phyloP scores from a whole-genome alignment of 2,888 invertebrate genomes.

The Hedychridium roseum region DNA sequence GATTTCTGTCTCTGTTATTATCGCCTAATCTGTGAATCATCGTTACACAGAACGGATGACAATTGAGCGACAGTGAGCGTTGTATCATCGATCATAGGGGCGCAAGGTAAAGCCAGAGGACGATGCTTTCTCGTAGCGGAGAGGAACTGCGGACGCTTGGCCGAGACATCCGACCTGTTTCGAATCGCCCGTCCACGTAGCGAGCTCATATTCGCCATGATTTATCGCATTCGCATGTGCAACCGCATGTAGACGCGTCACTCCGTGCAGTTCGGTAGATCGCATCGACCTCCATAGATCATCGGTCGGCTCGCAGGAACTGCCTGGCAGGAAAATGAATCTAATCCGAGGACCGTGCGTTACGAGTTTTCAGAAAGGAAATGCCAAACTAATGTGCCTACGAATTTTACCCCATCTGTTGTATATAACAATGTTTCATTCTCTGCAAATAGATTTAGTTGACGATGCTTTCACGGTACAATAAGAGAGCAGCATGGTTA shows the following conservation, averaged over 20 bases:
- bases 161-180: conserved; percentile 45
- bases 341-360: too few relatives aligned
- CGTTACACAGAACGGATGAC: too few relatives aligned
- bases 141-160: conserved; percentile 41
- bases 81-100: conserved; percentile 37
- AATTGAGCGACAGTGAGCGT: conserved; percentile 25
- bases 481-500: too few relatives aligned
- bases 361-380: too few relatives aligned
- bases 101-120: conserved; percentile 5
- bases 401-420: too few relatives aligned
- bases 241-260: conserved; percentile 32
- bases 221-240: conserved; percentile 41
- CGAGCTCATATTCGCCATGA: conserved; percentile 43
- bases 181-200: conserved; percentile 35
- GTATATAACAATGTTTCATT: too few relatives aligned
- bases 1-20: too few relatives aligned
- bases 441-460: too few relatives aligned
- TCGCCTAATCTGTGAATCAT: too few relatives aligned
- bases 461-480: too few relatives aligned
- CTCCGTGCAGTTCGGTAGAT: conserved; percentile 27
- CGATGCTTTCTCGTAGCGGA: conserved; percentile 14
- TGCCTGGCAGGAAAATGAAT: conserved; percentile 10
- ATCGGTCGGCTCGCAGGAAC: conserved; percentile 18
- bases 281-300: conserved; percentile 33
- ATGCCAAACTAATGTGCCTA: too few relatives aligned